phyloP scores from a whole-genome alignment of 1,140 invertebrate species.

The Ganaspis sp. region DNA sequence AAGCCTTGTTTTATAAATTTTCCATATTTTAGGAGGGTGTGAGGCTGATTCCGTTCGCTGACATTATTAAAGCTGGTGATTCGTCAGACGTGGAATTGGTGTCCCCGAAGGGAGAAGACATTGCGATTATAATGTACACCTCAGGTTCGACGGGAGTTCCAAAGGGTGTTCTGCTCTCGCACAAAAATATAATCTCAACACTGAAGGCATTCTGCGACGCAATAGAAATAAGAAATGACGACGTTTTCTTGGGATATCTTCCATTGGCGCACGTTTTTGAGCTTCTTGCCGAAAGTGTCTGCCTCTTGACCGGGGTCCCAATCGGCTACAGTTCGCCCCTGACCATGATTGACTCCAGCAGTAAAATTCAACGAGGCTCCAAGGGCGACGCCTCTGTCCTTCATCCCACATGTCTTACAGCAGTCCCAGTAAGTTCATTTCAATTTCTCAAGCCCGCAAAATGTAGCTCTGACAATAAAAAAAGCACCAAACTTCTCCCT shows the following conservation, averaged over 20 bases:
- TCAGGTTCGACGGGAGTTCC: conserved; percentile 95
- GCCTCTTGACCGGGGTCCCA: conserved; percentile 88
- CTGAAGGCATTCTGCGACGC: conserved; percentile 92
- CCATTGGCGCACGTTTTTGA: conserved; percentile 99
- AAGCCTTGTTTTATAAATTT: no score
- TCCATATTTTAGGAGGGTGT: conserved; percentile 65
- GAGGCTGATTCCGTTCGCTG: conserved; percentile 58
- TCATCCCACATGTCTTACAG: conserved; percentile 94
- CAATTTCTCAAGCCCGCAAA: no score
- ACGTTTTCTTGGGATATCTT: conserved; percentile 95
- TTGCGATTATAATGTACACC: conserved; percentile 97
- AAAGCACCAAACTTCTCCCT: no score
- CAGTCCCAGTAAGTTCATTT: conserved; percentile 88
- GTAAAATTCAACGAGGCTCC: conserved; percentile 95
- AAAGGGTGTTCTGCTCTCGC: conserved; percentile 91
- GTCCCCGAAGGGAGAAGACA: conserved; percentile 83
- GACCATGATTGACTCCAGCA: conserved; percentile 96
- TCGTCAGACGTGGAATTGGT: conserved; percentile 67
- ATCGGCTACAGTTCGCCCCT: conserved; percentile 98
- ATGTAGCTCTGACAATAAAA: no score
- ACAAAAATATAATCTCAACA: conserved; percentile 93
- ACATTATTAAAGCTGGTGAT: conserved; percentile 61
- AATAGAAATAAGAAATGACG: conserved; percentile 83
- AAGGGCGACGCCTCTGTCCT: conserved; percentile 94
- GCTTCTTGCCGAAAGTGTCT: conserved; percentile 87